Evolutionary conservation across 2,797 vertebrate species (phyloP).

Genomic region (Hipposideros larvatus): DNA sequence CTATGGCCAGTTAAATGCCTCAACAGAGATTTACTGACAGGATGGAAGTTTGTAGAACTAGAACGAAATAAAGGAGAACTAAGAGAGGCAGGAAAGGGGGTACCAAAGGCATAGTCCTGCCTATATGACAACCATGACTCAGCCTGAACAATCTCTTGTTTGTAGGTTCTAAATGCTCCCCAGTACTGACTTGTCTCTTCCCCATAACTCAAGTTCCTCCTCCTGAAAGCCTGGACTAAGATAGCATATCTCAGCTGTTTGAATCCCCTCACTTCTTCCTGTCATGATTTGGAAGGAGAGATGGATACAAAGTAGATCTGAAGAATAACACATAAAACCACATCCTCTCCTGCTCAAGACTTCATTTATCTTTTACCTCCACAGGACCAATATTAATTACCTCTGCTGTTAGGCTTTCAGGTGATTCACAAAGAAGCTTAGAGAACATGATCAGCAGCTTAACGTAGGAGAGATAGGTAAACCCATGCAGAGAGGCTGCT

Average conservation of each 20-base stretch:
- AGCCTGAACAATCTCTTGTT: not conserved
- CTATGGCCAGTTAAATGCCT: not conserved
- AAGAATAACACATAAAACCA: not conserved
- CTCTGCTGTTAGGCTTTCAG: not conserved
- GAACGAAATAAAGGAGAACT: slow-evolving; percentile 44
- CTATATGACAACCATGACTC: not conserved
- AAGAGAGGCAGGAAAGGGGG: not conserved
- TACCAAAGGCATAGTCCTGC: not conserved
- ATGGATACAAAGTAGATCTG: not conserved
- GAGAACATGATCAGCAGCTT: not conserved
- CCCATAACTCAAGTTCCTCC: not conserved
- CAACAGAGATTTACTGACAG: not conserved
- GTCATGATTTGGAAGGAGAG: slow-evolving; percentile 26
- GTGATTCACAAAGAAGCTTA: not conserved
- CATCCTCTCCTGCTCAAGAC: not conserved
- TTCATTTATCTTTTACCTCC: not conserved
- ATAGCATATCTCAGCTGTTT: not conserved
- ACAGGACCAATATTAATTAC: not conserved
- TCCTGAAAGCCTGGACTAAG: not conserved
- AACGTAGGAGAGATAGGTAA: not conserved
- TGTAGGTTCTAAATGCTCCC: not conserved
- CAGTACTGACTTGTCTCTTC: not conserved
- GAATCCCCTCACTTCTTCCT: not conserved
- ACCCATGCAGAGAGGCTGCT: not conserved
- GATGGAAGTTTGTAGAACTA: not conserved